phyloP scores from a whole-genome alignment of 2,888 invertebrate genomes.

The Cosmia trapezina region DNA sequence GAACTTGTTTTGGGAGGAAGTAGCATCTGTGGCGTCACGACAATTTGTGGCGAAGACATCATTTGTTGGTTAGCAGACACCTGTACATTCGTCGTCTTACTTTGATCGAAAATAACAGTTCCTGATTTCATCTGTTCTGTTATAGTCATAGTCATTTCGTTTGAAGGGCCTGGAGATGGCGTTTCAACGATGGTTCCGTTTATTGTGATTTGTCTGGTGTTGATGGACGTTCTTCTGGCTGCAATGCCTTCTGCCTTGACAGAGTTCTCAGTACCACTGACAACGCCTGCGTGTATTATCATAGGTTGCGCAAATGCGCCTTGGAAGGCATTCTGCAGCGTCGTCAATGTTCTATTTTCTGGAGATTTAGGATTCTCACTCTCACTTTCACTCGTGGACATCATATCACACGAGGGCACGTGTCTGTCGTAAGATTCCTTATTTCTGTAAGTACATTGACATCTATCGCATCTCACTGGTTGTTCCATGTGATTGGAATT shows the following conservation, averaged over 20 bases:
- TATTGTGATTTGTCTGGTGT: slow-evolving; percentile 89
- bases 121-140: slow-evolving; percentile 89
- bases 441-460: slow-evolving; percentile 96
- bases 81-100: slow-evolving; percentile 86
- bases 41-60: slow-evolving; percentile 87
- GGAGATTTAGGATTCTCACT: slow-evolving; percentile 92
- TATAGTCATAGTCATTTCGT: slow-evolving; percentile 89
- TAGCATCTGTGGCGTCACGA: slow-evolving; percentile 88
- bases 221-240: slow-evolving; percentile 87
- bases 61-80: slow-evolving; percentile 87
- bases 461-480: slow-evolving; percentile 96
- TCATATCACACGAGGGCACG: slow-evolving; percentile 93
- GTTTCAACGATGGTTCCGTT: slow-evolving; percentile 90
- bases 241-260: slow-evolving; percentile 88
- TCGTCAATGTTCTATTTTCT: slow-evolving; percentile 88
- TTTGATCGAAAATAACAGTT: slow-evolving; percentile 87
- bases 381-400: slow-evolving; percentile 95
- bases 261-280: slow-evolving; percentile 85
- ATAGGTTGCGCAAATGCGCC: slow-evolving; percentile 88
- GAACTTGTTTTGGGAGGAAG: slow-evolving; percentile 86
- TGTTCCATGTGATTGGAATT: slow-evolving; percentile 90
- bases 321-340: slow-evolving; percentile 88
- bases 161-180: slow-evolving; percentile 88
- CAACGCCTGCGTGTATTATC: slow-evolving; percentile 87
- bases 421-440: slow-evolving; percentile 95